phyloP scores from a whole-genome alignment of 2,797 vertebrate genomes.

The Carcharodon carcharias region DNA sequence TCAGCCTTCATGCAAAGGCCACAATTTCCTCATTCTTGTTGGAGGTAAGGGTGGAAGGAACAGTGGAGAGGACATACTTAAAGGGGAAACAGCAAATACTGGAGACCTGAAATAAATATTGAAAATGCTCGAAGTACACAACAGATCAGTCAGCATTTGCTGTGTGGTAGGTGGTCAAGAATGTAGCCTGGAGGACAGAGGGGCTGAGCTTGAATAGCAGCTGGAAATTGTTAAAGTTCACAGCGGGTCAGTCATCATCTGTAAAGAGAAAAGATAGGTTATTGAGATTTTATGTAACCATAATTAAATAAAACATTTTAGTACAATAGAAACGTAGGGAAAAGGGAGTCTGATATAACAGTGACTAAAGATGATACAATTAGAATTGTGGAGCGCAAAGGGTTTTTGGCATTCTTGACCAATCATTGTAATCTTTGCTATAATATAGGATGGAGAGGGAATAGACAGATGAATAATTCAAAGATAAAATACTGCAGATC shows the following conservation, averaged over 20 bases:
- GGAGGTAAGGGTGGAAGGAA: too few relatives aligned
- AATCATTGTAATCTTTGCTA: background rate
- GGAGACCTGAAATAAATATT: too few relatives aligned
- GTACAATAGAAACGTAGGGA: background rate
- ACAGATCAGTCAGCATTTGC: too few relatives aligned
- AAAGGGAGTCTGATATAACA: background rate
- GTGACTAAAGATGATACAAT: background rate
- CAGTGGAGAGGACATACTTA: too few relatives aligned
- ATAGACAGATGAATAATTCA: too few relatives aligned
- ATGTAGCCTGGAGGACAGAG: background rate
- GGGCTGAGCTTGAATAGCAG: background rate
- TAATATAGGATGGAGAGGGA: too few relatives aligned
- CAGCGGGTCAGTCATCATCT: background rate
- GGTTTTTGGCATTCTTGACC: background rate
- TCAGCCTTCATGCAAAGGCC: too few relatives aligned
- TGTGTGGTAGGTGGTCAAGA: too few relatives aligned
- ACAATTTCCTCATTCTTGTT: too few relatives aligned
- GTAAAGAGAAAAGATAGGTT: background rate
- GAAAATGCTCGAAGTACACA: too few relatives aligned
- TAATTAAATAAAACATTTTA: background rate
- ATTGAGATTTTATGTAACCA: background rate
- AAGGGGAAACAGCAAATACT: too few relatives aligned
- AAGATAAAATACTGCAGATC: too few relatives aligned
- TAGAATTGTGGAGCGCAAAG: background rate
- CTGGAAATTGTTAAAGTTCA: background rate